A percentile compares a stretch with the other conserved stretches of the same genome.
Conservation (phyloP, 1,140 invertebrate species). For the Aphis gossypii region DNA sequence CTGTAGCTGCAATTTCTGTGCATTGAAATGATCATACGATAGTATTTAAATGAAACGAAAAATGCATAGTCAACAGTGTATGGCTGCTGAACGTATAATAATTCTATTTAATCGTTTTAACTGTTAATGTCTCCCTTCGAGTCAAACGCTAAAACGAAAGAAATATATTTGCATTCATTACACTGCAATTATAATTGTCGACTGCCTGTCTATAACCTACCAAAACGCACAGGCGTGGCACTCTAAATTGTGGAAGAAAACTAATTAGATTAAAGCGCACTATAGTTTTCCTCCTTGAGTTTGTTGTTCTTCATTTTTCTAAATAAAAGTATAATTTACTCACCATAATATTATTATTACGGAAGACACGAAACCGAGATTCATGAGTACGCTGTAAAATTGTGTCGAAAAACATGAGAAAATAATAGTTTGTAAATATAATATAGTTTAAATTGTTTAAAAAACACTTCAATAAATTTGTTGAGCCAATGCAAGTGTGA, state of each 20-base stretch:
- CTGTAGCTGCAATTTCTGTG: not conserved
- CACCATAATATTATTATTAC: not conserved
- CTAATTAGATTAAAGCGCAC: not conserved
- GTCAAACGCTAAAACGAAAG: not conserved
- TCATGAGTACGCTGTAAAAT: not conserved
- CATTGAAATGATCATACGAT: not conserved
- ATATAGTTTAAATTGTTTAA: not conserved
- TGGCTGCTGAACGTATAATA: not conserved
- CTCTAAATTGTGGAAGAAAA: not conserved
- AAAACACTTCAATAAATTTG: not conserved
- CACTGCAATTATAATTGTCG: not conserved
- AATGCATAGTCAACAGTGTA: not conserved
- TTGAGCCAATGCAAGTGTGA: not conserved
- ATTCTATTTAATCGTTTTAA: not conserved
- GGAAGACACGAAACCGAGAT: not conserved
- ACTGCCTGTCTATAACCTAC: not conserved
- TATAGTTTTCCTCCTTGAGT: not conserved
- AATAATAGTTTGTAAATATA: not conserved
- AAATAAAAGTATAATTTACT: not conserved
- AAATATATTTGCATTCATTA: not conserved
- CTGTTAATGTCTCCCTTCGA: not conserved
- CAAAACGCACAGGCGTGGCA: not conserved
- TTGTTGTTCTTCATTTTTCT: not conserved
- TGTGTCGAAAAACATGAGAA: not conserved
- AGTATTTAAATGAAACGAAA: not conserved